A percentile compares a stretch with the other conserved stretches of the same genome.
Evolutionary conservation across 2,113 vertebrate species (phyloP).

Genomic region (Hassar affinis): DNA sequence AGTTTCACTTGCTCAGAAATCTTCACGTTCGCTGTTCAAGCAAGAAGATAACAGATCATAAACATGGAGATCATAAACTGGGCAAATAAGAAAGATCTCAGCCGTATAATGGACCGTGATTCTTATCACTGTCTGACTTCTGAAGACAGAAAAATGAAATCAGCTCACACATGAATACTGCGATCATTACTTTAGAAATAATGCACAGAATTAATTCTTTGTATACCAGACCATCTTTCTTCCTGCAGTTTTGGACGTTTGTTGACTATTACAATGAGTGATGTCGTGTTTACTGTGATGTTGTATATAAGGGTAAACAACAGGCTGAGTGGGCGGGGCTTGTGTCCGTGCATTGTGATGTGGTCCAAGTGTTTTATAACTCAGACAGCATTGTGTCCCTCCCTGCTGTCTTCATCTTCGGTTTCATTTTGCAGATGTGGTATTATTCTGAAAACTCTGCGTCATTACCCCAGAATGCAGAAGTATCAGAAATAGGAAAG

Average conservation of each 20-base stretch:
- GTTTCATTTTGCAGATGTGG: not conserved
- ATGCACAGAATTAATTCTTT: not conserved
- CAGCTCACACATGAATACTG: too few relatives aligned
- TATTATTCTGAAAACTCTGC: not conserved
- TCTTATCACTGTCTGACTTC: too few relatives aligned
- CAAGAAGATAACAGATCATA: not conserved
- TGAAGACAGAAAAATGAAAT: too few relatives aligned
- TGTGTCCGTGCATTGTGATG: not conserved
- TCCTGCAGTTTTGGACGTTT: not conserved
- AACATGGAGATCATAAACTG: not conserved
- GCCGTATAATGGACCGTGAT: too few relatives aligned
- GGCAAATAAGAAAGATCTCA: not conserved
- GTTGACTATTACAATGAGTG: too few relatives aligned
- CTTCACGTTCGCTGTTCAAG: not conserved
- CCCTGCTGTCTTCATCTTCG: not conserved
- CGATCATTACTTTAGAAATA: not conserved
- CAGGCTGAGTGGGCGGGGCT: not conserved
- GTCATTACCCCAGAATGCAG: slow-evolving; percentile 14
- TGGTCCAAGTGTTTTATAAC: not conserved
- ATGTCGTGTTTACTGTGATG: not conserved
- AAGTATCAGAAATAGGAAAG: not conserved
- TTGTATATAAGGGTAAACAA: not conserved
- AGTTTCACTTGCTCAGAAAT: not conserved
- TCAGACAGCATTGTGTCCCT: too few relatives aligned
- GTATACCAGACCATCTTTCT: not conserved